phyloP scores from a whole-genome alignment of 2,888 invertebrate genomes.

The Ectemnius lituratus region DNA sequence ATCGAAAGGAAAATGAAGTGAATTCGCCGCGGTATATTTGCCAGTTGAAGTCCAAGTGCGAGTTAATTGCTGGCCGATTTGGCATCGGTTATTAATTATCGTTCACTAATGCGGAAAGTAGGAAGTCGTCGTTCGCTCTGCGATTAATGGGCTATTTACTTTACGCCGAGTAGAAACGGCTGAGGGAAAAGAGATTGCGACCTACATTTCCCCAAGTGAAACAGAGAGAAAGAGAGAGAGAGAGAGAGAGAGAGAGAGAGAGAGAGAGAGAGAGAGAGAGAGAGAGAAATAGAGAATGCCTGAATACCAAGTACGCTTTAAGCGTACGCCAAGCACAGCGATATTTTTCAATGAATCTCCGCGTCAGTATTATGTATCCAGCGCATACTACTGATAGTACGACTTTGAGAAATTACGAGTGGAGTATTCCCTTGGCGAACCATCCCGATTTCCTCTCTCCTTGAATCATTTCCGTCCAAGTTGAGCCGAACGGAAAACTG shows the following conservation, averaged over 20 bases:
- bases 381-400: background rate
- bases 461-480: too few species aligned
- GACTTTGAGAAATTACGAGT: background rate
- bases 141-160: conserved; percentile 6
- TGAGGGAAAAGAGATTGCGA: background rate
- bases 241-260: too few species aligned
- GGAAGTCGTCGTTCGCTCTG: background rate
- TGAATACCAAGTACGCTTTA: background rate
- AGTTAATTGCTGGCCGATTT: background rate
- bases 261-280: background rate
- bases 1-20: too few species aligned
- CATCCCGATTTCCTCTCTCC: too few species aligned
- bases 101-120: background rate
- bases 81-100: conserved; percentile 1
- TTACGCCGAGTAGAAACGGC: background rate
- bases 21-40: too few species aligned
- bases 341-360: conserved; percentile 4
- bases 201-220: too few species aligned
- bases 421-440: background rate
- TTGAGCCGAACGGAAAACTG: too few species aligned
- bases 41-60: too few species aligned
- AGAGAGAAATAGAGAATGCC: background rate
- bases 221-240: too few species aligned
- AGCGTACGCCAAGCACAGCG: background rate
- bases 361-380: background rate